Evolutionary conservation across 2,797 vertebrate genomes (phyloP).

Genomic region (Danionella dracula): DNA sequence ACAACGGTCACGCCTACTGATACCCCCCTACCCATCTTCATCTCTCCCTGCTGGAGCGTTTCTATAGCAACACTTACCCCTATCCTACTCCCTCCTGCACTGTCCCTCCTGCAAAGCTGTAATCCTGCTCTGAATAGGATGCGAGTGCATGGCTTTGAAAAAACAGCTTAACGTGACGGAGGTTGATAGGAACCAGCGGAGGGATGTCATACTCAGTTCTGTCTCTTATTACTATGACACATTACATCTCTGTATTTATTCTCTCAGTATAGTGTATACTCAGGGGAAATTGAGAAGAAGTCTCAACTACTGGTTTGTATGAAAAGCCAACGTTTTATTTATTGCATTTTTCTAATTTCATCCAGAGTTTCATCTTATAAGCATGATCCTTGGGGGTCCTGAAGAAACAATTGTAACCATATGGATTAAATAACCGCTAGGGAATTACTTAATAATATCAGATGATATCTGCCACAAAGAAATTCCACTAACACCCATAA

Average conservation of each 20-base stretch:
- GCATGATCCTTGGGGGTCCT: slow-evolving; percentile 6
- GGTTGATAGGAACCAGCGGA: slow-evolving; percentile 56
- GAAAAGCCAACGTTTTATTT: neutral
- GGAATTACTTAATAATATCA: slow-evolving; percentile 1
- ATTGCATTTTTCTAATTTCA: neutral
- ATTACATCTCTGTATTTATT: slow-evolving; percentile 12
- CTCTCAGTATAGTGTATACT: neutral
- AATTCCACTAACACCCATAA: neutral
- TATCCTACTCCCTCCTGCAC: slow-evolving; percentile 30
- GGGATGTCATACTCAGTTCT: slow-evolving; percentile 44
- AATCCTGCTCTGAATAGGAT: slow-evolving; percentile 69
- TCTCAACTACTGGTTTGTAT: slow-evolving; percentile 18
- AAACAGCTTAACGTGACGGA: slow-evolving; percentile 57
- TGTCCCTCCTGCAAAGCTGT: slow-evolving; percentile 43
- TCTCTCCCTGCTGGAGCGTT: slow-evolving; percentile 49
- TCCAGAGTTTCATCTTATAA: slow-evolving; percentile 7
- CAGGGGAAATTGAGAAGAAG: slow-evolving; percentile 1
- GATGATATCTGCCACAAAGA: neutral
- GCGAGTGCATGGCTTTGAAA: slow-evolving; percentile 54
- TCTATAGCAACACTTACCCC: slow-evolving; percentile 63
- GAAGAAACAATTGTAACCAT: slow-evolving; percentile 3
- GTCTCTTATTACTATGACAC: slow-evolving; percentile 4
- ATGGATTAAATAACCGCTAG: neutral
- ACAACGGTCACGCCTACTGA: neutral
- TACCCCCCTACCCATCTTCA: slow-evolving; percentile 1